Evolutionary conservation across 2,113 vertebrate genomes (phyloP).

Genomic region (Rhinogobius similis): DNA sequence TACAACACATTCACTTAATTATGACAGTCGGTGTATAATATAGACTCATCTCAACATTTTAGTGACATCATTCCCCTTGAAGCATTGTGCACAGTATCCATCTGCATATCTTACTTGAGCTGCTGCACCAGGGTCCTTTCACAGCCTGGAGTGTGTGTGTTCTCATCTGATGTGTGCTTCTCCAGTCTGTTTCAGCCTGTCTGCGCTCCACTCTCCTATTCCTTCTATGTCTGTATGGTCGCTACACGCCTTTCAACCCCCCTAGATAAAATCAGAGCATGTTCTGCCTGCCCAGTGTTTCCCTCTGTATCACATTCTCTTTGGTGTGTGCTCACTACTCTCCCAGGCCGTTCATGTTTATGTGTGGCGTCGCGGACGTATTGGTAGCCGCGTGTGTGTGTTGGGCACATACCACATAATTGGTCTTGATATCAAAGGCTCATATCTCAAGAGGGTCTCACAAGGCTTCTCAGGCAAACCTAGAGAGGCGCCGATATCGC

Average conservation of each 20-base stretch:
- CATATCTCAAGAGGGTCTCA: slow-evolving; percentile 74
- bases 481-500: slow-evolving; percentile 70
- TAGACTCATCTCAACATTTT: not conserved
- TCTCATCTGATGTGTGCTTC: slow-evolving; percentile 16
- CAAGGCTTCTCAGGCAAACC: slow-evolving; percentile 72
- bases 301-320: slow-evolving; percentile 68
- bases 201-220: slow-evolving; percentile 53
- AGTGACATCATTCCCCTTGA: not conserved
- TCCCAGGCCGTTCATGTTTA: slow-evolving; percentile 47
- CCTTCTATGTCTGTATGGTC: slow-evolving; percentile 51
- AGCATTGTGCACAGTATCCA: not conserved
- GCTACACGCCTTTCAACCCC: slow-evolving; percentile 53
- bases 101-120: not conserved
- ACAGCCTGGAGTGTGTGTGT: slow-evolving; percentile 6
- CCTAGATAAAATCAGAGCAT: slow-evolving; percentile 72
- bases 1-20: not conserved
- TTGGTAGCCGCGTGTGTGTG: slow-evolving; percentile 13
- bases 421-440: slow-evolving; percentile 78
- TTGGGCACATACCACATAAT: slow-evolving; percentile 65
- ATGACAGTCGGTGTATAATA: not conserved
- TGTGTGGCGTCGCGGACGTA: slow-evolving; percentile 5
- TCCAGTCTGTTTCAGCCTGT: slow-evolving; percentile 48
- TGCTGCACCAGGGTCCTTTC: slow-evolving; percentile 3
- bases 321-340: slow-evolving; percentile 62
- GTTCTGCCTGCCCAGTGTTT: slow-evolving; percentile 67